phyloP scores from a whole-genome alignment of 2,797 vertebrate genomes.

The Threskiornis aethiopicus region DNA sequence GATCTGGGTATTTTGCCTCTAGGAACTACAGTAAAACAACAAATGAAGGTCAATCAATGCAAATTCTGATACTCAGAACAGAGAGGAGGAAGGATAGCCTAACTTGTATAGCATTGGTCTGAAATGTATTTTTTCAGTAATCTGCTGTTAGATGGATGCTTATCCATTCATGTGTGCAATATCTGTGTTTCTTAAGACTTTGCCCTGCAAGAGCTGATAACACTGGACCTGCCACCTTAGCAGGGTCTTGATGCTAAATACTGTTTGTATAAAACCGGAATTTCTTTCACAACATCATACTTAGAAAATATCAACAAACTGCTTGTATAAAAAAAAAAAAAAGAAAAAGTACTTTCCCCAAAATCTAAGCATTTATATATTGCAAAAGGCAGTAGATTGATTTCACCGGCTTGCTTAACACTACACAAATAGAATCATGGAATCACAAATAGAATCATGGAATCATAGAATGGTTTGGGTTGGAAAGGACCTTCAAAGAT shows the following conservation, averaged over 20 bases:
- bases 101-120: not conserved
- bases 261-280: not conserved
- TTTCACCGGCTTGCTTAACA: not conserved
- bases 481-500: not conserved
- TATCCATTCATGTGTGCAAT: not conserved
- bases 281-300: not conserved
- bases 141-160: not conserved
- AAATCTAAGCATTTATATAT: not conserved
- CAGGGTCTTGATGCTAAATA: not conserved
- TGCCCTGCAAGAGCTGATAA: not conserved
- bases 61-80: not conserved
- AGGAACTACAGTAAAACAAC: not conserved
- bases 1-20: not conserved
- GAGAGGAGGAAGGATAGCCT: not conserved
- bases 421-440: not conserved
- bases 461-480: not conserved
- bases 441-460: no score
- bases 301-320: not conserved
- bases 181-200: not conserved
- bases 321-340: not conserved
- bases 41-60: not conserved
- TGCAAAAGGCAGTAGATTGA: not conserved
- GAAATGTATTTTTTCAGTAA: not conserved
- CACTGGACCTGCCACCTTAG: not conserved
- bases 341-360: not conserved